These are phyloP conservation scores for Acomys russatus DNA, from an alignment of 2,797 vertebrate genomes.

Conservation along the genomic window DNA sequence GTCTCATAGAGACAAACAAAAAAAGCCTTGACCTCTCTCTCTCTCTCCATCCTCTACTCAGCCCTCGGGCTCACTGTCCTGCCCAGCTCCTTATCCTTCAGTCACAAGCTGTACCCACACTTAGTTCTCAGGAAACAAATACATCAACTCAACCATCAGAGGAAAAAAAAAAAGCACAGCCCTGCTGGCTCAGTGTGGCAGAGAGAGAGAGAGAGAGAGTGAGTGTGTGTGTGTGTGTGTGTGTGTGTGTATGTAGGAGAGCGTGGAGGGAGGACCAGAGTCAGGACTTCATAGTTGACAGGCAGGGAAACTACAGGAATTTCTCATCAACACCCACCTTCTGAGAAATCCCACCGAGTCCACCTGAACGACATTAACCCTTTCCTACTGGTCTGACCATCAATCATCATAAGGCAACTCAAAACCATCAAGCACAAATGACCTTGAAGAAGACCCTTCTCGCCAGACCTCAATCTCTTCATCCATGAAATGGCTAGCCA, in stretches of 20 bases:
- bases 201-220: background rate
- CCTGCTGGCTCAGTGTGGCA: background rate
- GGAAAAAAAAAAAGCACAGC: background rate
- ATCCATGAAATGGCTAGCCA: slow-evolving; percentile 37
- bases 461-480: slow-evolving; percentile 48
- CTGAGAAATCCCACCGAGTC: background rate
- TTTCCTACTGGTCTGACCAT: background rate
- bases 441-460: slow-evolving; percentile 59
- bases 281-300: background rate
- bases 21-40: background rate
- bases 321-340: slow-evolving; percentile 40
- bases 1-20: background rate
- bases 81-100: slow-evolving; percentile 25
- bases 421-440: slow-evolving; percentile 42
- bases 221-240: no score
- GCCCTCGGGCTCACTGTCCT: background rate
- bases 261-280: background rate
- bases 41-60: background rate
- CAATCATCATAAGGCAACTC: slow-evolving; percentile 17
- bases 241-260: no score
- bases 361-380: slow-evolving; percentile 32
- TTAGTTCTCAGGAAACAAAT: slow-evolving; percentile 73
- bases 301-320: background rate
- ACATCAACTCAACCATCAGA: slow-evolving; percentile 44
- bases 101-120: slow-evolving; percentile 69